Evolutionary conservation across 2,113 vertebrate species (phyloP).

Genomic region (Prolemur simus): DNA sequence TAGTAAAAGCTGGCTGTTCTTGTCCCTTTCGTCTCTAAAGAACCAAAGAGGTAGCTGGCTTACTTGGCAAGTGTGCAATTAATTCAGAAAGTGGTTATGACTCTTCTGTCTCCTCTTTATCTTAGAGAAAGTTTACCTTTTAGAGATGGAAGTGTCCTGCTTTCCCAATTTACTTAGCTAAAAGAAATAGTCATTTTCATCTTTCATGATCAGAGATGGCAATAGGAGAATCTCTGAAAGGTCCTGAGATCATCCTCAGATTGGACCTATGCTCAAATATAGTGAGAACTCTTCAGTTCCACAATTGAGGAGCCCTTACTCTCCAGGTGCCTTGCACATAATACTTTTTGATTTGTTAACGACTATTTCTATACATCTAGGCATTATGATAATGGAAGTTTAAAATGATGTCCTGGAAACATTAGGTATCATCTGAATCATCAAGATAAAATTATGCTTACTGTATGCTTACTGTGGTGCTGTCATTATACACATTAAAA

Average conservation of each 20-base stretch:
- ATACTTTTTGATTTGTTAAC: not conserved
- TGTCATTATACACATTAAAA: not conserved
- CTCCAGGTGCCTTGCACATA: not conserved
- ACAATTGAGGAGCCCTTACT: not conserved
- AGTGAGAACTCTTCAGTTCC: not conserved
- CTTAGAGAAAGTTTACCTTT: not conserved
- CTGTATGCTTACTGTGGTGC: not conserved
- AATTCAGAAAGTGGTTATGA: constrained; percentile 33
- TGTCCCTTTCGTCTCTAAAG: constrained; percentile 27
- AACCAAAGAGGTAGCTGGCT: constrained; percentile 36
- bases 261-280: not conserved
- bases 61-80: constrained; percentile 42
- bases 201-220: not conserved
- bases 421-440: not conserved
- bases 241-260: not conserved
- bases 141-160: not conserved
- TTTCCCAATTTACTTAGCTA: not conserved
- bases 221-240: not conserved
- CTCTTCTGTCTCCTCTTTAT: not conserved
- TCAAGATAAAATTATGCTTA: not conserved
- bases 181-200: not conserved
- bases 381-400: not conserved
- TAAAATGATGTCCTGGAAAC: not conserved
- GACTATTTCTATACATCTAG: not conserved
- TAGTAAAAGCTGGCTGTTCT: constrained; percentile 24